Evolutionary conservation across 2,113 vertebrate genomes (phyloP).

Genomic region (Chaenocephalus aceratus): DNA sequence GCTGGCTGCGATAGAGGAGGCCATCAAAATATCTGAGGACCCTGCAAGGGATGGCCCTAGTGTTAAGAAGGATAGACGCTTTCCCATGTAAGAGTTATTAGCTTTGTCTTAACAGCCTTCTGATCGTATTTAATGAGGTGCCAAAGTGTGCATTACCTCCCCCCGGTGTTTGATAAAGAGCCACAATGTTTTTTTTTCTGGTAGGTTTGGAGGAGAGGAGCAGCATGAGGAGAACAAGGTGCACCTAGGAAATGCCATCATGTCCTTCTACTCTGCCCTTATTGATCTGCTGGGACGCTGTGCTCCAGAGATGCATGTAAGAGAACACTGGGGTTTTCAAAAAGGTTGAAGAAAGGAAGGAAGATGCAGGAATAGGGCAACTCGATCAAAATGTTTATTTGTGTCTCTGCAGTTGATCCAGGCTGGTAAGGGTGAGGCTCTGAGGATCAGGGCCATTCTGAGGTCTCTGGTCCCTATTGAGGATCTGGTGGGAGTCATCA

Average conservation of each 20-base stretch:
- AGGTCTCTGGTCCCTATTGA: constrained; percentile 93
- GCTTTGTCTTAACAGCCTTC: neutral
- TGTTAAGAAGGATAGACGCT: constrained; percentile 91
- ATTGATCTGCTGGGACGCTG: constrained; percentile 95
- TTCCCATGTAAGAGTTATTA: constrained; percentile 79
- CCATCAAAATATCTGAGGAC: constrained; percentile 94
- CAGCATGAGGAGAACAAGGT: constrained; percentile 92
- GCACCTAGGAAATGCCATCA: constrained; percentile 93
- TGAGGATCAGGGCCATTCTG: constrained; percentile 93
- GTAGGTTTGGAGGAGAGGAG: constrained; percentile 91
- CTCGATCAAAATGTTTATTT: neutral
- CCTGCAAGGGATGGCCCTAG: constrained; percentile 92
- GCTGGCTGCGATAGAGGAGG: constrained; percentile 92
- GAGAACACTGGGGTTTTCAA: constrained; percentile 31
- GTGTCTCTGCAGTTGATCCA: constrained; percentile 87
- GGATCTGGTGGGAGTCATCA: constrained; percentile 94
- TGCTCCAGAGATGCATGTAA: constrained; percentile 95
- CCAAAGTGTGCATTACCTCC: neutral
- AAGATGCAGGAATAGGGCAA: neutral
- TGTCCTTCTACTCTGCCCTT: constrained; percentile 95
- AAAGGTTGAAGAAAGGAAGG: neutral
- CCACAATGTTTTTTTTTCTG: neutral
- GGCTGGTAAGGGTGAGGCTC: constrained; percentile 93
- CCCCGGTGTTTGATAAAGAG: neutral
- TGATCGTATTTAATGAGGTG: neutral